Evolutionary conservation across 2,113 vertebrate species (phyloP), one percentile per base, ranked within the genome.

Genomic region (Caranx melampygus): DNA sequence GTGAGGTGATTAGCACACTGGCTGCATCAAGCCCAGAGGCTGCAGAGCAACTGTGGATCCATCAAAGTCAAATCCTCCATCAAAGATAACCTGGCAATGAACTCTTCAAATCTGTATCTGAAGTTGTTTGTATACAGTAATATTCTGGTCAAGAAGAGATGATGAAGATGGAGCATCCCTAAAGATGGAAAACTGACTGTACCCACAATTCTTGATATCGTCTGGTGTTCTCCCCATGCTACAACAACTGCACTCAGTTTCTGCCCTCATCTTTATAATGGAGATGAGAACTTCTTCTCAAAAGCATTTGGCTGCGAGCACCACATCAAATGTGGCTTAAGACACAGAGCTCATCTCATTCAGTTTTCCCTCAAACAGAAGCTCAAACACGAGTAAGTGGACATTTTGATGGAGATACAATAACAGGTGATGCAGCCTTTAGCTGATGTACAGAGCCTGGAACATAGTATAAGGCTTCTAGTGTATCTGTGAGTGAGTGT

Each of bases 1-100:
- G 45, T 5, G 34, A 42, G 76, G 55, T 80, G 85, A 81, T 88
- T 88, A 88, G 62, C 66, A 21, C 55, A 13, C 44, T 21, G 75
- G 55, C 75, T 78, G 72, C 84, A 82, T 77, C 42, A 57, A 82
- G 78, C 58, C 67, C 61, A 70, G 68, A 73, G 87, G 76, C 79
- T 44, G 76, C 70, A 64, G 74, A 73, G 65, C 63, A 72, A 81
- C 70, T 47, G 65, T 5, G 65, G 35, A 88, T 83, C 71, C 72
- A 83, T 86, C 79, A 84, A 83, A 80, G 83, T 26, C 68, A 75
- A 64, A 20, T 52, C 6, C 59, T 51, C 72, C 52, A 59, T 72
- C 76, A 65, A 26, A 75, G 62, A 83, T 74, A 85, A 79, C 71
- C 72, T 75, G 75, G 71, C 62, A 83, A 57, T 72, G 45, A 82